Evolutionary conservation across 2,888 invertebrate genomes (phyloP), one percentile per base, ranked within the genome.

Genomic region (Cataglyphis rosenhaueri): DNA sequence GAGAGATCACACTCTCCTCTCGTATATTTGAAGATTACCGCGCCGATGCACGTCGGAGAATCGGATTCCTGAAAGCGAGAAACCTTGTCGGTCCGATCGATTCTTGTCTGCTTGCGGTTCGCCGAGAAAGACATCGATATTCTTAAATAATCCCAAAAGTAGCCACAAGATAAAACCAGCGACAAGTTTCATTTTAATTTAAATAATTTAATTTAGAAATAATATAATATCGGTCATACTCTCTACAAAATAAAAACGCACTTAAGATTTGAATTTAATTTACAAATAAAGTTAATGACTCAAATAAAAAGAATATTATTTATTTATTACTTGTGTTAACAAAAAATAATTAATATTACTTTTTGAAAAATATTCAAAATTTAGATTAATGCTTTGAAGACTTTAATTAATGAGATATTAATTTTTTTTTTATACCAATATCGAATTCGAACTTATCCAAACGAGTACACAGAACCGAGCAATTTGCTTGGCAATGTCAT

Each of bases 21-120:
- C 84, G 83, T 86, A 81, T 89, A 88, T 81, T 84, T 73, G 62
- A 85, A 90, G 90, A 89, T 89, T 89, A 89, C 85, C 81, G 41
- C 55, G 64, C 75, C 55, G 75, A 64, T 70, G 79, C 68, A 71
- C 81, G 78, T 75, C 62, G 76, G 73, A 83, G 81, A 89, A 82
- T 83, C 84, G 78, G 79, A 83, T 85, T 82, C 18, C 84, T 65
- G 79, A 86, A 88, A 88, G 83, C 71, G 82, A 81, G 87, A 74
- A 84, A 83, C 83, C 83, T 66, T 48, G 68, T 66, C 44, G 44
- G 57, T 78, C 32, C 71, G 44, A 25, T 78, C 44, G 73, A 71
- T 59, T 78, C 59, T 71, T 44, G 73, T 71, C 59, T 71, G 32
- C 41, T 78, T 78, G 71, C 44, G 78, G 44, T 41, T 66, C 15